Percentiles rank a stretch among this genome's conserved stretches.
Conservation (phyloP, 2,888 invertebrate genomes). For the Galeruca laticollis region DNA sequence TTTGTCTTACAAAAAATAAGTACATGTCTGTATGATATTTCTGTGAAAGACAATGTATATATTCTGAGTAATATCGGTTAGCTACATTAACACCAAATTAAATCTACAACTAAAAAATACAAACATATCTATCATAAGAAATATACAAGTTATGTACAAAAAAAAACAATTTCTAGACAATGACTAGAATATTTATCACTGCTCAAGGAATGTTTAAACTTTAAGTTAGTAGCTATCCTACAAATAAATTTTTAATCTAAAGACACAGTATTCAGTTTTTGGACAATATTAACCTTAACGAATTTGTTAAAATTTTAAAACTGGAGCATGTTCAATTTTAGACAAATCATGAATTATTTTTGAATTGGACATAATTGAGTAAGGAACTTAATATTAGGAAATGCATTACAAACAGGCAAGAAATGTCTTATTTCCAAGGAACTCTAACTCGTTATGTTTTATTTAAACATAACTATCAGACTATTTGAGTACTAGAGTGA, state of each 20-base stretch:
- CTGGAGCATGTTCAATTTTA: not conserved
- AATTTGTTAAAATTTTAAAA: not conserved
- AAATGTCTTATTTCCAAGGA: not conserved
- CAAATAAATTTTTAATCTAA: constrained; percentile 8
- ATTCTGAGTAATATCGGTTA: constrained; percentile 1
- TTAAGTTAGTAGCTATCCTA: not conserved
- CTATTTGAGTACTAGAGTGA: no score
- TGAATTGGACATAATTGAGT: not conserved
- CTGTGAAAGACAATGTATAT: constrained; percentile 12
- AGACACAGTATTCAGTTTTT: not conserved
- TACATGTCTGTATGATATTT: constrained; percentile 4
- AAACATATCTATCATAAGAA: constrained; percentile 5
- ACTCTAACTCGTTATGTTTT: not conserved
- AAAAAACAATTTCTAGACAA: constrained; percentile 6
- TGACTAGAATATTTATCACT: constrained; percentile 34
- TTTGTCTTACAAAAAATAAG: not conserved
- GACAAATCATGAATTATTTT: not conserved
- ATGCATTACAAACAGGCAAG: not conserved
- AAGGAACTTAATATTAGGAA: not conserved
- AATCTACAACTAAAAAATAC: constrained; percentile 14
- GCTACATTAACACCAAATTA: constrained; percentile 20
- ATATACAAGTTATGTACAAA: constrained; percentile 23
- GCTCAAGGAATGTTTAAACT: constrained; percentile 24
- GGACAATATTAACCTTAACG: constrained; percentile 5
- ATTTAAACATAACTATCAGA: no score